Percentiles rank a stretch among this genome's conserved stretches.
Evolutionary conservation across 2,888 invertebrate species (phyloP).

Genomic region (Drosophila macrothrix): DNA sequence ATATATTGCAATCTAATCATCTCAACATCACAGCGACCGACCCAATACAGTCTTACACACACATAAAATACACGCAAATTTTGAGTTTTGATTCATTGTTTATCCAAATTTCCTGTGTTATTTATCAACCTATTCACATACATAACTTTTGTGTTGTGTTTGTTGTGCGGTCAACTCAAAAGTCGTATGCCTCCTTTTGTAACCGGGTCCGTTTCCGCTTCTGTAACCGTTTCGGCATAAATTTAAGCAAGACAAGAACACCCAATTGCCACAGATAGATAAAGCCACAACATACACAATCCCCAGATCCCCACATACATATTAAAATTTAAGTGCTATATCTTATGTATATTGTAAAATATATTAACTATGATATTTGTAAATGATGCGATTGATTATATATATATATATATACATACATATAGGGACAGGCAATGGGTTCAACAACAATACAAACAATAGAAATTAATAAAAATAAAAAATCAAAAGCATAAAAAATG

Average conservation of each 20-base stretch:
- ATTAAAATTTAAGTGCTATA: conserved; percentile 35
- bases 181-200: conserved; percentile 9
- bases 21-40: conserved; percentile 46
- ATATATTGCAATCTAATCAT: conserved; percentile 38
- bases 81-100: neutral
- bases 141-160: conserved; percentile 27
- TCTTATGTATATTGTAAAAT: conserved; percentile 56
- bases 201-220: conserved; percentile 6
- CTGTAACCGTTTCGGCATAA: neutral
- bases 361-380: conserved; percentile 44
- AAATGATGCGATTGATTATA: conserved; percentile 21
- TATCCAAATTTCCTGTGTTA: conserved; percentile 10
- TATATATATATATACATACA: neutral
- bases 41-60: conserved; percentile 34
- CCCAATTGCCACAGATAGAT: neutral
- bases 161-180: conserved; percentile 14
- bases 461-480: neutral
- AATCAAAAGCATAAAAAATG: neutral
- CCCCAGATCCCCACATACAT: neutral
- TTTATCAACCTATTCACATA: neutral
- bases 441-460: conserved; percentile 13
- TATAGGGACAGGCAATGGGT: conserved; percentile 18
- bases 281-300: neutral
- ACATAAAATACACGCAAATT: conserved; percentile 19
- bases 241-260: conserved; percentile 6